Evolutionary conservation across 1,140 invertebrate genomes (phyloP), one percentile per base, ranked within the genome.

Genomic region (Bombus turneri): DNA sequence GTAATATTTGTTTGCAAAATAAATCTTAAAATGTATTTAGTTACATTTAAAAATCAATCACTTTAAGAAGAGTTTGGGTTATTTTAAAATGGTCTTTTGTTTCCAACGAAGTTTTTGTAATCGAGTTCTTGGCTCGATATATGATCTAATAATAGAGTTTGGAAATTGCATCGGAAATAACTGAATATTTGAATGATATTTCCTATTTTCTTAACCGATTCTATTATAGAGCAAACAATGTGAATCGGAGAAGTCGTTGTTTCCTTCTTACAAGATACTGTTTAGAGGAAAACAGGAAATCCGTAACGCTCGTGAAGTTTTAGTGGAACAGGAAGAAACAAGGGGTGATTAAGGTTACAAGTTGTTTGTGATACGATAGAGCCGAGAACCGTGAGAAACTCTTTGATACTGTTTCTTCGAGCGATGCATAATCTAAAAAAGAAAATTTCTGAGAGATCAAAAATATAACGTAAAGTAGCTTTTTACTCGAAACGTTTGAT

Each of bases 271-370:
- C 64, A 9, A 43, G 78, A 53, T 53, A 25, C 64, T 28, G 43
- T 47, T 79, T 80, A 53, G 53, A 37, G 64, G 78, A 66, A 69
- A 53, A 53, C 64, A 80, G 78, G 78, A 80, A 80, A 80, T 80
- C 64, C 78, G 64, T 53, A 69, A 37, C 53, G 64, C 78, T 80
- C 64, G 78, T 69, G 78, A 80, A 80, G 43, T 80, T 80, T 80
- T 80, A 80, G 31, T 80, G 64, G 64, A n/a, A 53, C 78, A 68
- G 43, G 78, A 69, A 80, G 78, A 69, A 69, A 69, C 64, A 39
- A 69, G 25, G 43, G 64, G 78, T 69, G 78, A 80, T 80, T 80
- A 80, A 80, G 78, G 78, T 69, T 80, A 53, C 64, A 53, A 80
- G 64, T 80, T 69, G 75, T 80, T 80, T 37, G 78, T 53, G 43